Conservation (phyloP, 2,888 invertebrate species). For the Clitarchus hookeri region DNA sequence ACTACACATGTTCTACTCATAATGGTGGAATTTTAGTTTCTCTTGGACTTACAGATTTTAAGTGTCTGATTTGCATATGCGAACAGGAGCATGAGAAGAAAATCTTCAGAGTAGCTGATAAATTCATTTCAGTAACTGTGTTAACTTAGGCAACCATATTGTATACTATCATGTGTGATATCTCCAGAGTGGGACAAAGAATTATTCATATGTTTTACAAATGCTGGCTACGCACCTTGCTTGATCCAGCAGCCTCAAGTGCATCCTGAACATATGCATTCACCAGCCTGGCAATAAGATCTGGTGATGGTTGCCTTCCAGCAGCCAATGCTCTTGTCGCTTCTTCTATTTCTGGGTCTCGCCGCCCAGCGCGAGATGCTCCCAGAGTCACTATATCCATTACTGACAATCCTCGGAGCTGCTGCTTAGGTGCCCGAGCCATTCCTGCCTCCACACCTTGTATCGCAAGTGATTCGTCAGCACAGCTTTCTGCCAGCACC, state of each 20-base stretch:
- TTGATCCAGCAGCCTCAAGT: neutral
- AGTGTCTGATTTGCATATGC: no score
- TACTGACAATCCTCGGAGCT: neutral
- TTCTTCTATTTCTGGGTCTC: neutral
- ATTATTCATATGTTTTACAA: no score
- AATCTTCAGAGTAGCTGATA: no score
- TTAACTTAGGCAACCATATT: no score
- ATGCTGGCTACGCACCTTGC: neutral
- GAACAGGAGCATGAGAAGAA: no score
- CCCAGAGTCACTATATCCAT: neutral
- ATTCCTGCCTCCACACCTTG: neutral
- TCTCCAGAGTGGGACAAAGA: no score
- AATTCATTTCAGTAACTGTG: no score
- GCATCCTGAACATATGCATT: neutral
- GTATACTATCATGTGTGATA: no score
- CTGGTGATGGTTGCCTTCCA: neutral
- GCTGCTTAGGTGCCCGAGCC: neutral
- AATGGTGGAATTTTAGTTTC: no score
- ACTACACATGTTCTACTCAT: no score
- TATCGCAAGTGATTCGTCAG: neutral
- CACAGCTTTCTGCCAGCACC: neutral
- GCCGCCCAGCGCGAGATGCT: neutral
- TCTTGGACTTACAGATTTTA: no score
- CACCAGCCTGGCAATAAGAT: neutral
- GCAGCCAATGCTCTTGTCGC: neutral